Percentiles rank a stretch among this genome's conserved stretches.
phyloP scores from a whole-genome alignment of 1,140 invertebrate genomes.

The Drosophila leontia region DNA sequence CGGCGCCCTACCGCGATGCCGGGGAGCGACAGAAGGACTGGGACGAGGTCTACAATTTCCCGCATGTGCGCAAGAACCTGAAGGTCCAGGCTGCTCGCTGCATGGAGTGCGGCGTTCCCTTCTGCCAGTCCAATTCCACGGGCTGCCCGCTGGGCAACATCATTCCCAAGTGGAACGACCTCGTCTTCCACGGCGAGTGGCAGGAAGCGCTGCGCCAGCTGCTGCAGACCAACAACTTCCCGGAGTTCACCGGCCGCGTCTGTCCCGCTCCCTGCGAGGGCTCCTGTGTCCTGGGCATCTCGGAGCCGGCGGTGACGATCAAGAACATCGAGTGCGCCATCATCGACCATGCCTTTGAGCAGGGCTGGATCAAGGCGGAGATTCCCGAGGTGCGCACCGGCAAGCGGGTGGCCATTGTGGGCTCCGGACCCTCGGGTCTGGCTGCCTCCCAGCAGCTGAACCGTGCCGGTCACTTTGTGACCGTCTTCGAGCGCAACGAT shows the following conservation, averaged over 20 bases:
- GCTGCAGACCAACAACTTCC: slow-evolving; percentile 99
- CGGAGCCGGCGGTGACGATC: slow-evolving; percentile 98
- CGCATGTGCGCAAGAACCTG: slow-evolving; percentile 94
- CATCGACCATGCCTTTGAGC: slow-evolving; percentile 98
- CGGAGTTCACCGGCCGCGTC: slow-evolving; percentile 99
- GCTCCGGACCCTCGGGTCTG: slow-evolving; percentile 97
- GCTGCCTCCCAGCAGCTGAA: slow-evolving; percentile 99
- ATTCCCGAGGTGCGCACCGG: slow-evolving; percentile 89
- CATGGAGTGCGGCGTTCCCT: slow-evolving; percentile 99
- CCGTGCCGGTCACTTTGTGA: slow-evolving; percentile 94
- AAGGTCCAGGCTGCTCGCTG: slow-evolving; percentile 97
- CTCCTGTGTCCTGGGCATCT: slow-evolving; percentile 98
- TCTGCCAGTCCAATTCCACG: slow-evolving; percentile 97
- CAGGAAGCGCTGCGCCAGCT: slow-evolving; percentile 97
- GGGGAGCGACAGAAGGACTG: slow-evolving; percentile 96
- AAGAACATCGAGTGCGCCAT: slow-evolving; percentile 99
- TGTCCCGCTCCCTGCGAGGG: slow-evolving; percentile 99
- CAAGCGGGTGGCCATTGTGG: slow-evolving; percentile 96
- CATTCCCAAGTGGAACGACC: slow-evolving; percentile 99
- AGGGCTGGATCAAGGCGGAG: slow-evolving; percentile 96
- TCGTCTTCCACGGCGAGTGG: slow-evolving; percentile 98
- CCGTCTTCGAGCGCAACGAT: slow-evolving; percentile 98
- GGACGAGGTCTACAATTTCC: slow-evolving; percentile 98
- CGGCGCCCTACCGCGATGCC: slow-evolving; percentile 92
- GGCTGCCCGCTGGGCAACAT: slow-evolving; percentile 99